Evolutionary conservation across 2,888 invertebrate genomes (phyloP).

Genomic region (Melanotus villosus): DNA sequence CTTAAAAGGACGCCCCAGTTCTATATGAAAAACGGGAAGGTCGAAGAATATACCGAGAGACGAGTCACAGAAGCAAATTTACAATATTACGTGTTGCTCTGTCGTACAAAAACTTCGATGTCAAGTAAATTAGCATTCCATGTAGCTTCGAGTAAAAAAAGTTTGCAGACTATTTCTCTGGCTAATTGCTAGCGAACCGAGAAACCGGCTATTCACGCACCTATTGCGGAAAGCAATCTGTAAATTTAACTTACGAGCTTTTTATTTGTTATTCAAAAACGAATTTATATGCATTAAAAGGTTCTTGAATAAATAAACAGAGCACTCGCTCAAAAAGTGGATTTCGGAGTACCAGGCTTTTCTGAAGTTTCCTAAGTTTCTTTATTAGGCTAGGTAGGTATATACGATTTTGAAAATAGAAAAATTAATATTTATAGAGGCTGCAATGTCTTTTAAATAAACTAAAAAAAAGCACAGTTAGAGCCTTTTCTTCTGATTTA

Average conservation of each 20-base stretch:
- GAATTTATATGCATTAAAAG: neutral
- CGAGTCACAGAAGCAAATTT: neutral
- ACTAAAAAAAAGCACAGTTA: no score
- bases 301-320: no score
- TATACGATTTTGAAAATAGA: no score
- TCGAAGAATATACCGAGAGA: no score
- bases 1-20: neutral
- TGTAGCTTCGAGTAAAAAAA: neutral
- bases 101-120: neutral
- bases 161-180: neutral
- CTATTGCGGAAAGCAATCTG: neutral
- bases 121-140: constrained; percentile 11
- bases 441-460: no score
- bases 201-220: constrained; percentile 14
- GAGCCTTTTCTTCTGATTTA: no score
- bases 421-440: no score
- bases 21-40: neutral
- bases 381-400: no score
- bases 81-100: neutral
- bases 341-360: no score
- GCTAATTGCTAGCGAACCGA: constrained; percentile 7
- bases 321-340: no score
- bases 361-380: no score
- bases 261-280: neutral
- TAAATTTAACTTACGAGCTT: neutral